Base-by-base conservation (phyloP, 23 tunicate genomes). In the Ascidia mentula region DNA sequence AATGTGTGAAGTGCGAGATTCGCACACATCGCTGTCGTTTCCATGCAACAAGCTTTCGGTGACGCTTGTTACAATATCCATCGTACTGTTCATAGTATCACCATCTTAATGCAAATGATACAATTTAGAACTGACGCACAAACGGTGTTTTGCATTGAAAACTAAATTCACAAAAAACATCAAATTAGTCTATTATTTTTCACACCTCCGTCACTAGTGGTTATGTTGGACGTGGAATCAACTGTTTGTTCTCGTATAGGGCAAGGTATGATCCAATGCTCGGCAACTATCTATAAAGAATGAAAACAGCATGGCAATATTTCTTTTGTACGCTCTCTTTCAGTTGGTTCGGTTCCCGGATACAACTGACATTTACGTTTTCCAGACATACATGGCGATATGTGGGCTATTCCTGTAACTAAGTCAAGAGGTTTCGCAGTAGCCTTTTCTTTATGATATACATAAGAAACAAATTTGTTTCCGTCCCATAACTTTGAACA, bases 201-300 rank as follows among this genome's bases (percentile, higher is more conserved):
- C 39, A 15, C 59, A 75, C 79, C 79, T 40, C 18, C 53, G 13
- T 13, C 34, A 30, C 17, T 78, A 31, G 82, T 59, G 31, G 82
- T 78, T 34, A 34, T 2, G 30, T 70, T 70, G 1, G 74, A 70
- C 18, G 38, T 20, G 24, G 31, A n/a, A 9, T 70, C 35, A 40
- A 0, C 26, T 22, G 18, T 46, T 31, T 81, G 33, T 13, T 78
- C 82, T 31, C 95, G 81, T 18, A 93, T 93, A 5, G 98, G 98
- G 60, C 98, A 93, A 7, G 98, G 98, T 59, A 93, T 88, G 34
- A 93, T 84, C 80, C 86, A 93, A 37, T 88, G 73, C 72, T 93
- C 93, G 18, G 80, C 86, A 22, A 93, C 89, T 72, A 93, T 88
- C 98, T 93, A 33, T 13, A 88, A 79, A 53, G 18, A 8, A 61